These are phyloP conservation scores for Lagocephalus sceleratus DNA, from an alignment of 2,797 vertebrate species.

Conservation along the genomic window DNA sequence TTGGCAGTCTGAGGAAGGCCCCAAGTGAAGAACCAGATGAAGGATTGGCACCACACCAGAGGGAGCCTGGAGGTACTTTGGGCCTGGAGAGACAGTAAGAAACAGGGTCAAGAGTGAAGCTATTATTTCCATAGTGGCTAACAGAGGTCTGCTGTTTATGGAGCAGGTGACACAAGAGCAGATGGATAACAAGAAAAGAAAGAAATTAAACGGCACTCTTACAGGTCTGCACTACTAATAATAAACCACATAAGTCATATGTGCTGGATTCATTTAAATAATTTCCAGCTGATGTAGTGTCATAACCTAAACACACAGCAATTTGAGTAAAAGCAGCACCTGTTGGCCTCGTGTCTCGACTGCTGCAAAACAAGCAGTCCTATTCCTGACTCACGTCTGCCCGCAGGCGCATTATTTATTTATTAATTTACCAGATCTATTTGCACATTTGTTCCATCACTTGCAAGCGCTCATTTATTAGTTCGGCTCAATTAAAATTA, in stretches of 20 bases:
- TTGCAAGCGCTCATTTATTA: constrained; percentile 16
- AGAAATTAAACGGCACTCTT: no score
- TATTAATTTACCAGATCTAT: constrained; percentile 9
- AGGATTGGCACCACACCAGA: no score
- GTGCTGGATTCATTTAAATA: constrained; percentile 14
- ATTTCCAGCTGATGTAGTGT: constrained; percentile 24
- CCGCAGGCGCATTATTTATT: constrained; percentile 12
- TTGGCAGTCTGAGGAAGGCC: no score
- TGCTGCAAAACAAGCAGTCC: constrained; percentile 15
- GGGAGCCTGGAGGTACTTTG: no score
- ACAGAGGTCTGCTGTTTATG: no score
- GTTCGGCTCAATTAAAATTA: constrained; percentile 22
- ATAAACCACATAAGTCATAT: background rate
- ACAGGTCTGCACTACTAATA: no score
- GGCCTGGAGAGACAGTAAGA: no score
- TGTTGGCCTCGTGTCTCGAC: constrained; percentile 22
- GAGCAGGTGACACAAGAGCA: no score
- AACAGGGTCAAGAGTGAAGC: no score
- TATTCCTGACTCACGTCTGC: constrained; percentile 36
- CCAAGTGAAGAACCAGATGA: no score
- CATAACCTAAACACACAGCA: constrained; percentile 15
- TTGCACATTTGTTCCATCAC: constrained; percentile 15
- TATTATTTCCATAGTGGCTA: no score
- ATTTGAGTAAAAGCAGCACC: constrained; percentile 41
- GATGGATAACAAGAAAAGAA: no score